Base-by-base conservation (phyloP, 2,113 vertebrate species). In the Tympanuchus pallidicinctus region DNA sequence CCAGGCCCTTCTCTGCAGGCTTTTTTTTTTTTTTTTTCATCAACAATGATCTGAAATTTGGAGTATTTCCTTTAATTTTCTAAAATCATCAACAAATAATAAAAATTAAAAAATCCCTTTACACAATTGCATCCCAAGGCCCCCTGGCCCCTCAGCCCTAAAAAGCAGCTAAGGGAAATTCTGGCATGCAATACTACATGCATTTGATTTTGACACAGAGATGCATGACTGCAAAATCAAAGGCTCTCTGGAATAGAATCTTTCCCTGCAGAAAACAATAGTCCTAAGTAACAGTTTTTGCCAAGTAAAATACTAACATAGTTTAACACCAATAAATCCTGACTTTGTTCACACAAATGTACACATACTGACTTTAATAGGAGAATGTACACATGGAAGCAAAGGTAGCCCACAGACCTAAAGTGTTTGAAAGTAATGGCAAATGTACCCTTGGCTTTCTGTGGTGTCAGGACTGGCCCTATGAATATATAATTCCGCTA, bases 401-500 rank as follows among this genome's bases (percentile, higher is more conserved):
- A 10, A 90, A 85, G 54, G 43, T 42, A 56, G 60, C 34, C 54
- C 64, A 83, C 8, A 1, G 42, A 64, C 47, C 66, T 73, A 82
- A 89, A 71, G 21, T 70, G 61, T 82, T 8, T 86, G 48, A 89
- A 92, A 84, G 38, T 25, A 92, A 87, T 8, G 11, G 30, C 42
- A 89, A 93, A 92, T 7, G 25, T n/a, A 40, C 36, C n/a, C 27
- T 71, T 22, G 36, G 85, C 22, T 27, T 72, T 83, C 61, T 52
- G 43, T 25, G 42, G 47, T 57, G 59, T 54, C 43, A 71, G 18
- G 42, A 20, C 9, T 84, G 52, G 34, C 80, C 38, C 60, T 92
- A 96, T 94, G 97, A 97, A 96, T 94, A 97, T 48, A 95, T 96
- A 96, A 97, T 95, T 92, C 97, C 92, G 75, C 64, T 89, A 70